Base-by-base conservation (phyloP, 2,888 invertebrate genomes). In the Deroplatys truncata region DNA sequence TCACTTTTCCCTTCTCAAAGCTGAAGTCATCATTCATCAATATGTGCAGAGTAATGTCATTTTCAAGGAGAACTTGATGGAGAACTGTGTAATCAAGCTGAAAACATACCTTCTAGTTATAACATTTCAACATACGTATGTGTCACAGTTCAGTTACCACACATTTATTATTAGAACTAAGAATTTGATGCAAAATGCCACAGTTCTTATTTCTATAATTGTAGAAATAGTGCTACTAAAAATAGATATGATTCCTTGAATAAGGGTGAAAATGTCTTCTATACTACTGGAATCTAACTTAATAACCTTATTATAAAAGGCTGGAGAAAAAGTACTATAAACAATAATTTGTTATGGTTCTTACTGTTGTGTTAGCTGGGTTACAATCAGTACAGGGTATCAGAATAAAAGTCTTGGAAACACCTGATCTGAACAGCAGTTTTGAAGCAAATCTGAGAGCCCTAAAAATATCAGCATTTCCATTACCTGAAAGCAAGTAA, bases 11-110 rank as follows among this genome's bases (percentile, higher is more conserved):
- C 93, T 97, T 97, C 87, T 96, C 96, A 91, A 97, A 95, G 89
- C 95, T 95, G 92, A 98, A 98, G 91, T 97, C 97, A 20, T 96
- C 96, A 92, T 97, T 96, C 95, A 98, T 97, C 56, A 98, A 93
- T 90, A 98, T 96, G 92, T 98, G 98, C 0, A 98, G 94, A 5
- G 96, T 96, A 90, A 97, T 96, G 2, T 96, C 97, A 92, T 96
- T 97, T 93, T 98, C 98, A 92, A 97, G 94, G 92, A 98, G 94
- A 91, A 96, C 96, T 94, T 98, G 97, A 92, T 97, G 96, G 90
- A 98, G 95, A 43, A 97, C 97, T 4, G 97, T 96, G 93, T 97
- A 98, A 93, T 98, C 98, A 93, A 97, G 93, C 96, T 97, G 93
- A 89, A 93, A 94, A 13, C 13, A 85, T 25, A 20, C 28, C 8